Conservation (phyloP, 2,797 vertebrate species). For the Clarias pachynema region DNA sequence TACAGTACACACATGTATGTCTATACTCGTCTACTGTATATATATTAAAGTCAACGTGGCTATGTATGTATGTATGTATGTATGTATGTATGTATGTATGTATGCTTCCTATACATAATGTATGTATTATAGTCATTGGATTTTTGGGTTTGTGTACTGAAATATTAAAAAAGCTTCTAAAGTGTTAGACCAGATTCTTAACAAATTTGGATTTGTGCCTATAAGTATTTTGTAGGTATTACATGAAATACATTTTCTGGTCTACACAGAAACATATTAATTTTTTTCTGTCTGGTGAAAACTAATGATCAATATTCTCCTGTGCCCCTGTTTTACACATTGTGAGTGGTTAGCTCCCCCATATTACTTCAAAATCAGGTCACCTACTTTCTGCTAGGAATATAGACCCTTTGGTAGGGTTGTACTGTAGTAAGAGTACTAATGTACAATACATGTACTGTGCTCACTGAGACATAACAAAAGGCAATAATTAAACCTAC, state of each 20-base stretch:
- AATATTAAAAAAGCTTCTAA: background rate
- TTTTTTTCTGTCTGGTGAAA: constrained; percentile 23
- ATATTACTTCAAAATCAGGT: constrained; percentile 71
- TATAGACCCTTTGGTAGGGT: constrained; percentile 8
- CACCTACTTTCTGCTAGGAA: constrained; percentile 72
- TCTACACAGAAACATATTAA: background rate
- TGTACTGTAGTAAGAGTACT: constrained; percentile 6
- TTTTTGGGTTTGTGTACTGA: background rate
- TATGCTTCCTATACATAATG: no score
- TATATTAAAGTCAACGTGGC: no score
- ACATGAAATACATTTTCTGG: background rate
- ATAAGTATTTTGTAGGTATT: background rate
- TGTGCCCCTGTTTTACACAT: constrained; percentile 58
- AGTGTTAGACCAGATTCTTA: background rate
- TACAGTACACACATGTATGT: no score
- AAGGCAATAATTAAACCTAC: background rate
- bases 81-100: no score
- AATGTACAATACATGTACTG: background rate
- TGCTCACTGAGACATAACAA: background rate
- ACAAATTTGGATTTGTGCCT: no score
- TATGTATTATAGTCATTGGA: no score
- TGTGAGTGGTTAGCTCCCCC: constrained; percentile 65
- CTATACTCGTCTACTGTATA: no score
- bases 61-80: no score
- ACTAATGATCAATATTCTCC: constrained; percentile 42